These are phyloP conservation scores for Cyrtorhinus lividipennis DNA, from an alignment of 1,140 invertebrate species.

Conservation along the genomic window DNA sequence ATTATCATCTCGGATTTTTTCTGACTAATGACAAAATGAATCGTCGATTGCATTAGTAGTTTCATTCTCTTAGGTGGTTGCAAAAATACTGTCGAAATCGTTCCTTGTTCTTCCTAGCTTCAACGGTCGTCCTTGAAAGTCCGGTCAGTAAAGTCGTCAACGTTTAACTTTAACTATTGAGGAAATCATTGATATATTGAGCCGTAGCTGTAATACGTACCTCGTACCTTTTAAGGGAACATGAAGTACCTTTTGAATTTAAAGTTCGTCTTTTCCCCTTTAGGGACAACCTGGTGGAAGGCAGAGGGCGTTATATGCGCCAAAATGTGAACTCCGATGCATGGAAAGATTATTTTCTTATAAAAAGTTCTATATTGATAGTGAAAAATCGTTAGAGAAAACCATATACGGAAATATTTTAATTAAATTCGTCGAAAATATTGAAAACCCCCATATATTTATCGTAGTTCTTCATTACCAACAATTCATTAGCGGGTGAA, in stretches of 20 bases:
- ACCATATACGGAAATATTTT: neutral
- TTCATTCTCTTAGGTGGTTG: too few species aligned
- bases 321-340: neutral
- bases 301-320: neutral
- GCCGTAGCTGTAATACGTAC: too few species aligned
- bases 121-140: too few species aligned
- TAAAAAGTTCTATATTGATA: neutral
- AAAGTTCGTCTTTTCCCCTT: neutral
- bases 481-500: too few species aligned
- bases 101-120: too few species aligned
- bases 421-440: neutral
- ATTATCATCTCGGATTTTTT: neutral
- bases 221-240: too few species aligned
- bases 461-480: too few species aligned
- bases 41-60: neutral
- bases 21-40: neutral
- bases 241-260: neutral
- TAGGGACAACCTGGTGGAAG: neutral
- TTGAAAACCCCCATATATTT: neutral
- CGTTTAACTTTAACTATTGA: too few species aligned
- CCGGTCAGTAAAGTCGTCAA: too few species aligned
- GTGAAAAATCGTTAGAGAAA: neutral
- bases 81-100: too few species aligned
- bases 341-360: neutral
- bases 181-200: too few species aligned